Base-by-base conservation (phyloP, 1,140 invertebrate genomes). In the Ostrea denselamellosa region DNA sequence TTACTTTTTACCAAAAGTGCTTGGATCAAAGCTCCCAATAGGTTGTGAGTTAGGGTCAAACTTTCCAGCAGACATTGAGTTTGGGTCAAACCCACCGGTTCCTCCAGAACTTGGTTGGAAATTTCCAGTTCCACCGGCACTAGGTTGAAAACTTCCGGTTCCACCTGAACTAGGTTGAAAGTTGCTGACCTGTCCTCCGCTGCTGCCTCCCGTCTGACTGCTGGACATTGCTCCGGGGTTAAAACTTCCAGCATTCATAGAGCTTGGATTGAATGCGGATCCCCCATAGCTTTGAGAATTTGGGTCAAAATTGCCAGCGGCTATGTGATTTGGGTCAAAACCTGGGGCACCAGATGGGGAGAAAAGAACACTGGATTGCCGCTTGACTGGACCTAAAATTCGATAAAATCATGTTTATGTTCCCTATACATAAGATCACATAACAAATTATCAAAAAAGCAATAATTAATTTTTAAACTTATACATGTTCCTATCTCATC, bases 321-420 rank as follows among this genome's bases (percentile, higher is more conserved):
- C 17, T 52, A 89, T 89, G 28, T 52, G 44, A 65, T 85, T 89
- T 12, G 88, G 88, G 58, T 89, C 85, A 22, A 89, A 89, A n/a
- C 14, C 22, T 8, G 83, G 54, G 51, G 53, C 56, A 4, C 84
- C 84, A 34, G 53, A 62, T 1, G 56, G 25, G 19, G 84, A 82
- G 85, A 86, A 86, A 52, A 81, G 51, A 34, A 10, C 25, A 25
- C 54, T n/a, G 3, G n/a, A 22, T 56, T 85, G 83, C 28, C 83
- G 19, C 54, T 56, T 85, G n/a, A 85, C 22, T 14, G 56, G 53
- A 7, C 2, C 83, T 85, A 54, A 34, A 85, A 83, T 14, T n/a
- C n/a, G n/a, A n/a, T n/a, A n/a, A n/a, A n/a, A n/a, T n/a, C n/a
- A n/a, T n/a, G n/a, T n/a, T n/a, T n/a, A n/a, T n/a, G n/a, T n/a